Evolutionary conservation across 2,888 invertebrate genomes (phyloP).

Genomic region (Oegoconia quadripuncta): DNA sequence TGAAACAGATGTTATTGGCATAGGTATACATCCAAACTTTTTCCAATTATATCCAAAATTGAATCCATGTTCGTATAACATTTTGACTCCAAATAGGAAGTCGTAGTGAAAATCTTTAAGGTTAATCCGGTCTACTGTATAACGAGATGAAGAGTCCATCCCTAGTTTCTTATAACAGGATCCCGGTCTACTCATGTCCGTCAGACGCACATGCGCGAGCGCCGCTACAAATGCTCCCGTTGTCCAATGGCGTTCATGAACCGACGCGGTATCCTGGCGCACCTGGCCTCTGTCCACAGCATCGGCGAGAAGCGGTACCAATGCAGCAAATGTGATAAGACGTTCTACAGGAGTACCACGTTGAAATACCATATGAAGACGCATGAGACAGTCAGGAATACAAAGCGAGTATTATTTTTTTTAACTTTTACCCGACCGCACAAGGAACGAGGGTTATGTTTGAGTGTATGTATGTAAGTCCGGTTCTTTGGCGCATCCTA

Average conservation of each 20-base stretch:
- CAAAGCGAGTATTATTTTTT: not conserved
- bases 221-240: slow-evolving; percentile 3
- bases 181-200: slow-evolving; percentile 9
- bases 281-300: slow-evolving; percentile 7
- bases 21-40: no score
- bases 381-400: not conserved
- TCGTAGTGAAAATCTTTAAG: no score
- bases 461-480: no score
- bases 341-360: slow-evolving; percentile 1
- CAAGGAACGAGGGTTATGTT: not conserved
- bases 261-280: not conserved
- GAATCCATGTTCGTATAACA: no score
- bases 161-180: not conserved
- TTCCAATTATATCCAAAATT: no score
- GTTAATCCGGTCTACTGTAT: no score
- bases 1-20: no score
- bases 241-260: slow-evolving; percentile 10
- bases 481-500: no score
- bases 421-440: no score
- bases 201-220: slow-evolving; percentile 3
- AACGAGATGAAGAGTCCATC: no score
- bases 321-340: slow-evolving; percentile 5
- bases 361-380: slow-evolving; percentile 4
- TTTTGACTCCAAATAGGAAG: no score
- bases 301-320: slow-evolving; percentile 6